Base-by-base conservation (phyloP, 2,797 vertebrate genomes). In the Distichodus sexfasciatus region DNA sequence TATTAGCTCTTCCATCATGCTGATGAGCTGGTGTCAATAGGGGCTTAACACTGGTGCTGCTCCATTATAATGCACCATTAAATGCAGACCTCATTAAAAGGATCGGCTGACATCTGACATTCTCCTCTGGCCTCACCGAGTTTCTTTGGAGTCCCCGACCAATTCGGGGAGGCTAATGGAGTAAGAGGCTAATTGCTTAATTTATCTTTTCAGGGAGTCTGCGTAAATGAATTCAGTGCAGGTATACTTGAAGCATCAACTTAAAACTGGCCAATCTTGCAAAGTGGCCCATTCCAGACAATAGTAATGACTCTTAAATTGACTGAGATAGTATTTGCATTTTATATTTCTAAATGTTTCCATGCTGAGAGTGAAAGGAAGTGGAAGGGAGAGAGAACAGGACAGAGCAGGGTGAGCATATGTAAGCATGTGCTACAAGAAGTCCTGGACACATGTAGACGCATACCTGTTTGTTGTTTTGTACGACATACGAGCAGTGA, bases 181-280 rank as follows among this genome's bases (percentile, higher is more conserved):
- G 60, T 64, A 6, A 54, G 54, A 53, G 53, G 24, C 47, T 76
- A 81, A 72, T 72, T 58, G 70, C 53, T 72, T 73, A 66, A 71
- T 71, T 72, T 14, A 67, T 75, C 65, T 69, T 63, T 76, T 69
- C 33, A 36, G 43, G n/a, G 55, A 38, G 58, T 40, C 48, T 10
- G 36, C 35, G 54, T 47, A 73, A 57, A 55, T 58, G 7, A 41
- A 66, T 47, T 66, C 35, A 28, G 24, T 44, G 26, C 59, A 71
- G 41, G 58, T 68, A 12, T 63, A 62, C 50, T 55, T 55, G 23
- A 71, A 46, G 43, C 28, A 26, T 53, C 21, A 21, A 41, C 65
- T 44, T 67, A 21, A 67, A 66, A 43, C n/a, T 36, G 65, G 41
- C 57, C 64, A 68, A 24, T 61, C 48, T 69, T 69, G 36, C 48